A percentile compares a stretch with the other conserved stretches of the same genome.
Conservation (phyloP, 2,888 invertebrate genomes). For the Nomada goodeniana region DNA sequence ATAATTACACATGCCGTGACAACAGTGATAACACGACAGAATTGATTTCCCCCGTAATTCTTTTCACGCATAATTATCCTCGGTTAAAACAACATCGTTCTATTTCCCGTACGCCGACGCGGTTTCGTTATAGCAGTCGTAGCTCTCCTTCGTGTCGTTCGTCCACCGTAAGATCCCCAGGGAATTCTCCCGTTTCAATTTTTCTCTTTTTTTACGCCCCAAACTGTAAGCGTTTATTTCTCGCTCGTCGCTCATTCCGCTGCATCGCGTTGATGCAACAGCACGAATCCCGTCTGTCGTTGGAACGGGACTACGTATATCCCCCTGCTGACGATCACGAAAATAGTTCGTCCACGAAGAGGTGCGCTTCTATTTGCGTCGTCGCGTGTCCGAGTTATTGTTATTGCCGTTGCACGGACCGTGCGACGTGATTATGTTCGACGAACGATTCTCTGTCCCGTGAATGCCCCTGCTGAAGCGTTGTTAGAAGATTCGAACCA, state of each 20-base stretch:
- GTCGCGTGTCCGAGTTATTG: conserved; percentile 10
- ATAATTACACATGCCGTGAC: neutral
- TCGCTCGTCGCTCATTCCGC: conserved; percentile 36
- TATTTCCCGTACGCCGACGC: conserved; percentile 22
- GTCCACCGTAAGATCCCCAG: conserved; percentile 30
- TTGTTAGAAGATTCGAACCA: conserved; percentile 38
- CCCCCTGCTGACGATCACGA: conserved; percentile 30
- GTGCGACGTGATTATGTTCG: neutral
- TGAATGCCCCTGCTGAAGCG: conserved; percentile 51
- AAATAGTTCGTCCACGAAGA: conserved; percentile 58
- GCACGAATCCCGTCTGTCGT: conserved; percentile 43
- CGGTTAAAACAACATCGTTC: conserved; percentile 36
- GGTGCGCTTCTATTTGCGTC: conserved; percentile 53
- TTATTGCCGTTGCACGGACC: conserved; percentile 43
- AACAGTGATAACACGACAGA: neutral
- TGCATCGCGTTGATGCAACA: conserved; percentile 51
- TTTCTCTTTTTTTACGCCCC: neutral
- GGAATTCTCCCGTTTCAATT: conserved; percentile 38
- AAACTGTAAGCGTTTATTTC: conserved; percentile 33
- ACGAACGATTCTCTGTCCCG: conserved; percentile 23
- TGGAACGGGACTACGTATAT: conserved; percentile 43
- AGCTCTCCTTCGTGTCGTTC: conserved; percentile 15
- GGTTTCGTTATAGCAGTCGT: neutral
- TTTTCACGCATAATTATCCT: conserved; percentile 2
- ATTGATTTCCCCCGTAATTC: conserved; percentile 4